These are phyloP conservation scores for Halcyon chelicuti DNA, from an alignment of 2,797 vertebrate genomes.

Conservation along the genomic window DNA sequence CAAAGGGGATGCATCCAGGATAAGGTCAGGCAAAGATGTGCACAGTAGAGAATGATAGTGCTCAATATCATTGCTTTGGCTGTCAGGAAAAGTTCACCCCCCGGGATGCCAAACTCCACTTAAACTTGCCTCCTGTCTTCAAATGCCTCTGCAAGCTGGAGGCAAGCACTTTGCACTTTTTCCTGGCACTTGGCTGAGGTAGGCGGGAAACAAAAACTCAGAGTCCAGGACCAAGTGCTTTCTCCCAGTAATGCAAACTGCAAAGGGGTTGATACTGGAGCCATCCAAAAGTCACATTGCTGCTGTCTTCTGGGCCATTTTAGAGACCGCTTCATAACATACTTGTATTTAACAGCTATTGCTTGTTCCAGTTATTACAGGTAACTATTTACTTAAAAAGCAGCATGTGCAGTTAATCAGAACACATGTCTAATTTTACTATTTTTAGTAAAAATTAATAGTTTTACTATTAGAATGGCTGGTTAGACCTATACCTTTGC, in stretches of 20 bases:
- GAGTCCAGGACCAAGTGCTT: background rate
- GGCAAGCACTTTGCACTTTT: background rate
- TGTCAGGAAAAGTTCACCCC: constrained; percentile 36
- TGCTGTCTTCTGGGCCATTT: background rate
- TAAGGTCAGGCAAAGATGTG: constrained; percentile 68
- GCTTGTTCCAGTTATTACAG: background rate
- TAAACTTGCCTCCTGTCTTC: constrained; percentile 29
- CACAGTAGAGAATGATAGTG: constrained; percentile 16
- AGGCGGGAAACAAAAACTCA: background rate
- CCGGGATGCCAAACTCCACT: background rate
- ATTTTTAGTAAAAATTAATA: too few relatives aligned
- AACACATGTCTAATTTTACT: background rate
- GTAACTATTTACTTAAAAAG: background rate
- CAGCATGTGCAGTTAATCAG: background rate
- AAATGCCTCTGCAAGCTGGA: background rate
- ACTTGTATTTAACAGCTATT: background rate
- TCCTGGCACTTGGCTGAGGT: background rate
- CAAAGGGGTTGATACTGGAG: background rate
- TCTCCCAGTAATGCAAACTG: background rate
- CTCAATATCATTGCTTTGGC: constrained; percentile 40
- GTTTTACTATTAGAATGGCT: background rate
- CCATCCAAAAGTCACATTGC: background rate
- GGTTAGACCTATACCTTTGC: background rate
- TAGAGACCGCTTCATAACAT: background rate
- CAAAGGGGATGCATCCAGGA: constrained; percentile 45